Base-by-base conservation (phyloP, 2,113 vertebrate genomes). In the Isurus oxyrinchus region DNA sequence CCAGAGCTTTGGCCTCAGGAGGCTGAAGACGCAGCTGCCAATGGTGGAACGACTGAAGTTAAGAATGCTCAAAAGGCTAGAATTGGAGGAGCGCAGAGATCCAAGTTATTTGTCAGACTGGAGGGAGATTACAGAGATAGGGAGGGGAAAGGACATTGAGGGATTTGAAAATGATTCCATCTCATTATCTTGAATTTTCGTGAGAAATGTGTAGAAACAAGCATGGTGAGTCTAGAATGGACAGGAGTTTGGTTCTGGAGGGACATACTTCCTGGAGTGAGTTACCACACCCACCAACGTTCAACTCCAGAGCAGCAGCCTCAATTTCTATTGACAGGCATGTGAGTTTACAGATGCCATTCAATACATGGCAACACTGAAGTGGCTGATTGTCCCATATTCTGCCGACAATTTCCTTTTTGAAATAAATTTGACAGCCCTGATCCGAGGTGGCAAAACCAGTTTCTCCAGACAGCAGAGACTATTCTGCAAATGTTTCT, bases 401-500 rank as follows among this genome's bases (percentile, higher is more conserved):
- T 44, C 19, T 66, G 16, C 90, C 19, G 11, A 61, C 59, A 63
- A 19, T 21, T 25, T 49, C 91, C 91, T 93, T 91, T 63, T 93
- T 7, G 16, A 93, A 91, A 61, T 31, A 91, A 55, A 53, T 94
- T 59, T 2, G n/a, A 40, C 59, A 44, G 31, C 1, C 35, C 5
- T 63, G 61, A 94, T 93, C 91, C 25, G 61, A 94, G 27, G 91
- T 21, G 5, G 91, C n/a, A 40, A 97, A 97, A 97, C 97, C 97
- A 97, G 97, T 97, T 97, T 97, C 96, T 97, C 96, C 96, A 96
- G 27, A 40, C 91, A 57, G 25, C 53, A 35, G n/a, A 25, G 63
- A 69, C 21, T 27, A 31, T 66, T 94, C 25, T 2, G 59, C 59
- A 40, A 66, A 91, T 66, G 91, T 23, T 25, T 69, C n/a, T 69